Conservation (phyloP, 2,113 vertebrate species). For the Plectropomus leopardus region DNA sequence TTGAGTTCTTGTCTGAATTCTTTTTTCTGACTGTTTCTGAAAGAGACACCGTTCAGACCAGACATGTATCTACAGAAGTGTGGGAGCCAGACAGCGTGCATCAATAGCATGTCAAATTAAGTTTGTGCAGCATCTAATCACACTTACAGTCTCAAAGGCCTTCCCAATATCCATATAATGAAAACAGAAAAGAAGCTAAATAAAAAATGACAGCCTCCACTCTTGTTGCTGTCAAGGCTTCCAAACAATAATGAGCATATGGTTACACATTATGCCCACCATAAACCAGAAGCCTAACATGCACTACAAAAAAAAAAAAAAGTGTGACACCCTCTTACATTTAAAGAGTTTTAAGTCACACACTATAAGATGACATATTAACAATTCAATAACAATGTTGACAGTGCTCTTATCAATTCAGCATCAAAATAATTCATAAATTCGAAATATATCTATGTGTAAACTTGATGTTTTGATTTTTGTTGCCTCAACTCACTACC, state of each 20-base stretch:
- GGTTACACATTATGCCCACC: neutral
- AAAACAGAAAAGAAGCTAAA: constrained; percentile 10
- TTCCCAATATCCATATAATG: neutral
- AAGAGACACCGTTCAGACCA: neutral
- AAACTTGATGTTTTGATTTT: too few species aligned
- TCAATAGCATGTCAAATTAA: constrained; percentile 12
- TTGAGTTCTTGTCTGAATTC: constrained; percentile 4
- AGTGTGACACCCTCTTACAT: too few species aligned
- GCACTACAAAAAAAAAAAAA: too few species aligned
- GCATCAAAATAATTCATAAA: too few species aligned
- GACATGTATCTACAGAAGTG: neutral
- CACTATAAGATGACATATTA: too few species aligned
- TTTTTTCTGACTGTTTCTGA: neutral
- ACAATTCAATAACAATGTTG: too few species aligned
- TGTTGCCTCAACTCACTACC: too few species aligned
- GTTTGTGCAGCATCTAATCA: constrained; percentile 27
- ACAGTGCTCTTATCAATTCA: too few species aligned
- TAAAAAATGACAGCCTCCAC: neutral
- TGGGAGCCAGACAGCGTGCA: neutral
- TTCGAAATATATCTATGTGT: too few species aligned
- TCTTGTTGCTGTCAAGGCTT: neutral
- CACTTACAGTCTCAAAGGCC: neutral
- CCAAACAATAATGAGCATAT: neutral
- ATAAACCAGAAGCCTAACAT: too few species aligned
- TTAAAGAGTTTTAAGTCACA: too few species aligned